Conservation (phyloP, 2,888 invertebrate genomes). For the Allygus modestus region DNA sequence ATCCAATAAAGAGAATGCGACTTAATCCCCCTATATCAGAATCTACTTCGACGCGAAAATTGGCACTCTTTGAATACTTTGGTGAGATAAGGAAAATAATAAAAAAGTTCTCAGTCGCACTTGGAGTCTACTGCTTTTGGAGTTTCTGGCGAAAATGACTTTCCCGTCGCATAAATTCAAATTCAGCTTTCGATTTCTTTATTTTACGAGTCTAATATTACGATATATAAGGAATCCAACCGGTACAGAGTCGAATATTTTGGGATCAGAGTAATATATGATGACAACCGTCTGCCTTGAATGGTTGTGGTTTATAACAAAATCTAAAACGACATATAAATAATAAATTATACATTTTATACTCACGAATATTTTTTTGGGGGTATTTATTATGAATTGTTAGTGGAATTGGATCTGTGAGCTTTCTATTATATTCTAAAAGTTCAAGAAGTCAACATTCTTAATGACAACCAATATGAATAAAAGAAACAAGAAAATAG, state of each 20-base stretch:
- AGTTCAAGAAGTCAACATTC: no score
- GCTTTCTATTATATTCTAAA: no score
- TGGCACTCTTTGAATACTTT: conserved; percentile 29
- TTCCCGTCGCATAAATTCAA: conserved; percentile 29
- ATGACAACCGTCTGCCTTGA: no score
- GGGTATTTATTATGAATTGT: no score
- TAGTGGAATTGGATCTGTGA: no score
- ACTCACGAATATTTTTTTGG: no score
- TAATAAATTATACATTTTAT: no score
- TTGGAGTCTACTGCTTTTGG: conserved; percentile 10
- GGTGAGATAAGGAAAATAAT: conserved; percentile 19
- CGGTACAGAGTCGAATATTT: neutral
- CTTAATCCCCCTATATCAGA: conserved; percentile 10
- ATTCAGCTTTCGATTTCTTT: conserved; percentile 15
- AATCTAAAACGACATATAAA: no score
- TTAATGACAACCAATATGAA: no score
- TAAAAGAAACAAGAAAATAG: no score
- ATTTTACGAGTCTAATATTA: neutral
- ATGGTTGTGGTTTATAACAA: no score
- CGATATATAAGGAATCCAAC: neutral
- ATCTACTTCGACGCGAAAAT: neutral
- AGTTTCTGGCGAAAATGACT: conserved; percentile 18
- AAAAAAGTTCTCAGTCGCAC: conserved; percentile 33
- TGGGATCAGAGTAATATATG: no score
- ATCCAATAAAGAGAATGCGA: neutral